Evolutionary conservation across 1,140 invertebrate genomes (phyloP), one percentile per base, ranked within the genome.

Genomic region (Camponotus pennsylvanicus): DNA sequence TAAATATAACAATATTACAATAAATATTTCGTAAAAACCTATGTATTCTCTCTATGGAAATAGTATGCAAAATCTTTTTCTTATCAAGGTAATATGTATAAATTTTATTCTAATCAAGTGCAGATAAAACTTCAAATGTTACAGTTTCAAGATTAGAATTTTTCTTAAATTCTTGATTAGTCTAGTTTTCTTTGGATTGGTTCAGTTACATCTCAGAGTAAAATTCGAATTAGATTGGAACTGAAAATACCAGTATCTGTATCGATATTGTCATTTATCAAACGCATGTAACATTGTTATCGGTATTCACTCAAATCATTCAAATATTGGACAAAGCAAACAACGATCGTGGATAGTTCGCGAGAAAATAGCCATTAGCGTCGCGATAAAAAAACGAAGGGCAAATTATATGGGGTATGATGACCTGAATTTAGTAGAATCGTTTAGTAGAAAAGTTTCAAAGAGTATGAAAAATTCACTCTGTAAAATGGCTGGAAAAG

Each of bases 331-430:
- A 34, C 45, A 21, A 59, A 52, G 70, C 75, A 80, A 86, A 82
- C 71, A 80, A 66, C 76, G 61, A 79, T 66, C 32, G 27, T 37
- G 52, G 42, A 45, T 57, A 15, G 21, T 45, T 27, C 13, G 27
- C 69, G 80, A 78, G 52, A 85, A 75, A 27, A 80, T 49, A 21
- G 18, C 32, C 11, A 57, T 27, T 88, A 76, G 63, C 27, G 42
- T 11, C 55, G 21, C 70, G 88, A 86, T 88, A 88, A 89, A 89
- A 6, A 7, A 49, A 45, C 42, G 42, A 11, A 15, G 49, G 49
- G 63, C 67, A 40, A 86, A 86, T 88, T 89, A 52, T 5, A 88
- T 73, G 64, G 42, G 70, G 61, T 79, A 67, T 42, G 80, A 75
- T 71, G 67, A 85, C 34, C 55, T 52, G 57, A 71, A 88, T 86